Evolutionary conservation across 2,888 invertebrate species (phyloP), one percentile per base, ranked within the genome.

Genomic region (Cylloceria caligata): DNA sequence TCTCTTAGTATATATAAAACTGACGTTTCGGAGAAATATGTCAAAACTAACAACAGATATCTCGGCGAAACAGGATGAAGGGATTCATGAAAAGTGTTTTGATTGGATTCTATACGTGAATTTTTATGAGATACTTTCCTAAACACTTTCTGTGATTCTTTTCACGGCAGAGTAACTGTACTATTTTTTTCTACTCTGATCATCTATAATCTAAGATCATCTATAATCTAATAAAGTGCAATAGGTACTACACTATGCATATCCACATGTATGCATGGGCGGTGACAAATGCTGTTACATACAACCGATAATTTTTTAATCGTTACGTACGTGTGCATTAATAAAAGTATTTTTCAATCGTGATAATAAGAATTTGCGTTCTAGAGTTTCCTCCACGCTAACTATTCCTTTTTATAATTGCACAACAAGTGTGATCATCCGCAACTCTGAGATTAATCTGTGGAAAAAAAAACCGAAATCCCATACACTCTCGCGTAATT

Each of bases 261-360:
- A 39, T 39, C 3, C 11, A 39, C 11, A 39, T 11, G 2, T 11
- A 39, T 39, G 11, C 1, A 11, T 39, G 3, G 4, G 34, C 34
- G 0, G 2, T 36, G 36, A 36, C 2, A 3, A 3, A 3, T 42
- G 13, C 1, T 42, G 45, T 55, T 65, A 74, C 36, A 52, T 67
- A 45, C 45, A 75, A 24, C n/a, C 67, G 75, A 75, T 75, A 62
- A 64, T 69, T 71, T 69, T 36, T 30, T 69, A 36, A 7, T 36
- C 62, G 3, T 36, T 36, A n/a, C 52, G 69, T 52, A 64, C 60
- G 68, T 69, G 47, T 62, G 60, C 69, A 11, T 36, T 0, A 77
- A 52, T 64, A 52, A 27, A 77, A 77, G 77, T 77, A 71, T 71
- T 77, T 71, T 71, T 77, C 55, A 71, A 77, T 67, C 65, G 34